Conservation (phyloP, 2,113 vertebrate genomes). For the Cathartes aura region DNA sequence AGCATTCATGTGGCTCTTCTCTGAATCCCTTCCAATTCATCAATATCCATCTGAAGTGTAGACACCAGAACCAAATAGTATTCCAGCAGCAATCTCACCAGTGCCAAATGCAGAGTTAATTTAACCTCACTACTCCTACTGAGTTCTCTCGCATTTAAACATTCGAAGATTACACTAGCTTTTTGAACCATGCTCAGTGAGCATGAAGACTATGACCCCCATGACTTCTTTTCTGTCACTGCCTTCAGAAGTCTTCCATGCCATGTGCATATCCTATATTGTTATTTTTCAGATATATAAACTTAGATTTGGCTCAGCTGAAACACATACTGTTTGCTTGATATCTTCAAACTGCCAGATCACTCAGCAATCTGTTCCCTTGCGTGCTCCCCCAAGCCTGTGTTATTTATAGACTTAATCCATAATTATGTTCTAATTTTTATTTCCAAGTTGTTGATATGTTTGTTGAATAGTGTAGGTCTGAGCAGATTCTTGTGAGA, state of each 20-base stretch:
- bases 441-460: slow-evolving; percentile 21
- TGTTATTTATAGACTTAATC: slow-evolving; percentile 45
- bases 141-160: background rate
- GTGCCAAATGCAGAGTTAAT: slow-evolving; percentile 39
- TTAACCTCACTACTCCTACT: slow-evolving; percentile 7
- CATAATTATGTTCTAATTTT: slow-evolving; percentile 23
- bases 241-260: background rate
- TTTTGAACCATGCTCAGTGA: background rate
- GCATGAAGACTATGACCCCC: background rate
- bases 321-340: background rate
- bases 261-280: background rate
- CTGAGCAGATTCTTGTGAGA: background rate
- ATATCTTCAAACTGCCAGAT: slow-evolving; percentile 44
- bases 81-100: slow-evolving; percentile 8
- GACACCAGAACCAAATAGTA: slow-evolving; percentile 7
- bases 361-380: slow-evolving; percentile 34
- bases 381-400: background rate
- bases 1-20: slow-evolving; percentile 35
- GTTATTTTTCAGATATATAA: background rate
- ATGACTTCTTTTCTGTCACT: background rate
- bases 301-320: background rate
- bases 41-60: slow-evolving; percentile 57
- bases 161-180: background rate
- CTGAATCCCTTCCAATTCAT: slow-evolving; percentile 58
- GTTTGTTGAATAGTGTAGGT: slow-evolving; percentile 4